phyloP scores from a whole-genome alignment of 2,797 vertebrate genomes.

The Gorsachius magnificus region DNA sequence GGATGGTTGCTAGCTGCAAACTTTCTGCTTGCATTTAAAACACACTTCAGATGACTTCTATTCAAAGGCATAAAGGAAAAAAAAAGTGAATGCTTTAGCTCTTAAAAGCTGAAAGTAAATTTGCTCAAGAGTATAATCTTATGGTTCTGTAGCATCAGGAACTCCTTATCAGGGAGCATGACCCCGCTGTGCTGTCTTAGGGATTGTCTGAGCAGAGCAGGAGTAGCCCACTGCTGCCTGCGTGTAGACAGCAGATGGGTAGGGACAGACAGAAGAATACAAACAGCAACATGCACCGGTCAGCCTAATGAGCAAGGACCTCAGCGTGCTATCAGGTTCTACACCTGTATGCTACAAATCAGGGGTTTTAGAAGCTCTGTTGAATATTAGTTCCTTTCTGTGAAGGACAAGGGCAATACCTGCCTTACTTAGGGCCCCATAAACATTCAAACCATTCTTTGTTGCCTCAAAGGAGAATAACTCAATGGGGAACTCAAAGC shows the following conservation, averaged over 20 bases:
- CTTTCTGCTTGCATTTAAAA: background rate
- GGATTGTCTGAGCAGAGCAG: background rate
- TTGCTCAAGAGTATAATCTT: background rate
- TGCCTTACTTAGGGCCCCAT: background rate
- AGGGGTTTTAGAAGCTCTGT: background rate
- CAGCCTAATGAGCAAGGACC: background rate
- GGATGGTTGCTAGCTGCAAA: background rate
- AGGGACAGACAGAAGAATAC: background rate
- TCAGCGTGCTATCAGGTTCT: background rate
- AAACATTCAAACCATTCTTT: background rate
- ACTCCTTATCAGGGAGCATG: background rate
- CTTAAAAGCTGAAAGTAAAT: background rate
- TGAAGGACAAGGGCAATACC: background rate
- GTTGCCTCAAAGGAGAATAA: background rate
- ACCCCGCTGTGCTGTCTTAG: too few species aligned
- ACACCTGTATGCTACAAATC: background rate
- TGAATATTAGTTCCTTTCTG: background rate
- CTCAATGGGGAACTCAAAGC: background rate
- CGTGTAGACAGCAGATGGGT: accelerated
- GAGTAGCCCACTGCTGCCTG: background rate
- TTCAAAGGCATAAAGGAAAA: background rate
- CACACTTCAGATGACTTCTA: accelerated
- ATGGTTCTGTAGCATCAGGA: background rate
- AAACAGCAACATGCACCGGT: accelerated
- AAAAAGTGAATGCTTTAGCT: background rate